phyloP scores from a whole-genome alignment of 2,797 vertebrate species.

The Tragopan temminckii region DNA sequence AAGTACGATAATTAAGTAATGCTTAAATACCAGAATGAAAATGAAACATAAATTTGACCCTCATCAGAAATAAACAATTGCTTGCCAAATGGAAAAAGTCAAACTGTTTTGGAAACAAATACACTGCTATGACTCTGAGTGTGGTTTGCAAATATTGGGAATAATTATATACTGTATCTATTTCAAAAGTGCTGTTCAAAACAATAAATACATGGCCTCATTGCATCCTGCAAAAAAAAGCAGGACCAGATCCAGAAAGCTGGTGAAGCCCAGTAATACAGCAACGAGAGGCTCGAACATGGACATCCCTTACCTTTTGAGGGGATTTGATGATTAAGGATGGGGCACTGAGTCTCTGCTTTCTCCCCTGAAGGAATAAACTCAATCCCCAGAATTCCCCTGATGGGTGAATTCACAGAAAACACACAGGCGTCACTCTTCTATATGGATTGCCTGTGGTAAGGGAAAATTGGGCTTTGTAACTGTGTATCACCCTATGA shows the following conservation, averaged over 20 bases:
- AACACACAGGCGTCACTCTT: not conserved
- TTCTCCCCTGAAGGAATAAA: constrained; percentile 5
- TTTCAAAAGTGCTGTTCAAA: not conserved
- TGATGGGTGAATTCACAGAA: constrained; percentile 14
- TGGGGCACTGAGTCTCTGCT: not conserved
- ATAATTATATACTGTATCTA: not conserved
- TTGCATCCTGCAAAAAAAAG: not conserved
- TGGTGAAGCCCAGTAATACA: not conserved
- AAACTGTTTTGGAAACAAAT: not conserved
- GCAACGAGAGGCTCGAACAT: not conserved
- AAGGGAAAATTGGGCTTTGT: constrained; percentile 24
- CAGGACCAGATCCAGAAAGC: not conserved
- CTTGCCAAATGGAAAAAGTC: not conserved
- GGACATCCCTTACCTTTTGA: constrained; percentile 1
- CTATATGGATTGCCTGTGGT: not conserved
- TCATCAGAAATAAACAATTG: not conserved
- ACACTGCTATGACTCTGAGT: not conserved
- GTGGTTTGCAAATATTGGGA: not conserved
- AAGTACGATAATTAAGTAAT: not conserved
- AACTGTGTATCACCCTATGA: not conserved
- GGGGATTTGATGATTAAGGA: not conserved
- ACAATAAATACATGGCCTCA: not conserved
- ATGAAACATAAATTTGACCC: not conserved
- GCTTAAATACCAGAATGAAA: not conserved
- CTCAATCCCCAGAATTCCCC: constrained; percentile 15